These are phyloP conservation scores for Mystacornis crossleyi DNA, from an alignment of 2,113 vertebrate species.

Conservation along the genomic window DNA sequence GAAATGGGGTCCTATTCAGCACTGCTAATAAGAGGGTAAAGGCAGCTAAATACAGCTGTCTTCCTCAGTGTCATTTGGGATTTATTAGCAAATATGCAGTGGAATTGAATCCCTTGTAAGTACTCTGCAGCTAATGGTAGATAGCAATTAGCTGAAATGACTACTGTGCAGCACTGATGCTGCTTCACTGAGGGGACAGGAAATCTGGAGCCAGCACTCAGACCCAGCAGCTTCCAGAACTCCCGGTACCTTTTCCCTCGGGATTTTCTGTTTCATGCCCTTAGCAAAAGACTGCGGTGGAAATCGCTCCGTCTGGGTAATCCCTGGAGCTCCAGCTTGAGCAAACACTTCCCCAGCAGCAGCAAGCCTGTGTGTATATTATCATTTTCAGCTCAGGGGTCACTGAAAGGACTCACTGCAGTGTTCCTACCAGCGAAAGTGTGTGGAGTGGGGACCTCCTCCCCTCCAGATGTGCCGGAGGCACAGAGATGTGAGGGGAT, in stretches of 20 bases:
- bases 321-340: neutral
- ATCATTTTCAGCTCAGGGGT: neutral
- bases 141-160: constrained; percentile 63
- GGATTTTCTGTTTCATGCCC: neutral
- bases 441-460: neutral
- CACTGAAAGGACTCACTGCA: neutral
- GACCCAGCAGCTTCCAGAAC: neutral
- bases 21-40: constrained; percentile 57
- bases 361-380: neutral
- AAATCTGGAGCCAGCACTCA: constrained; percentile 27
- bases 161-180: constrained; percentile 20
- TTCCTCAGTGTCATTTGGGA: constrained; percentile 44
- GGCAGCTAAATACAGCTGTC: constrained; percentile 62
- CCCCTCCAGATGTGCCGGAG: neutral
- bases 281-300: neutral
- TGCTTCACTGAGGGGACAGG: neutral
- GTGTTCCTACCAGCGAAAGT: neutral
- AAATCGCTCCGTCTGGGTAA: neutral
- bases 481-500: neutral
- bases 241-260: neutral
- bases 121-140: constrained; percentile 60
- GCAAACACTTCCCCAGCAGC: neutral
- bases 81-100: constrained; percentile 65
- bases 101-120: constrained; percentile 61
- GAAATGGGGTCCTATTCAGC: constrained; percentile 50